phyloP scores from a whole-genome alignment of 1,140 invertebrate genomes.

The Drosophila pseudoobscura region DNA sequence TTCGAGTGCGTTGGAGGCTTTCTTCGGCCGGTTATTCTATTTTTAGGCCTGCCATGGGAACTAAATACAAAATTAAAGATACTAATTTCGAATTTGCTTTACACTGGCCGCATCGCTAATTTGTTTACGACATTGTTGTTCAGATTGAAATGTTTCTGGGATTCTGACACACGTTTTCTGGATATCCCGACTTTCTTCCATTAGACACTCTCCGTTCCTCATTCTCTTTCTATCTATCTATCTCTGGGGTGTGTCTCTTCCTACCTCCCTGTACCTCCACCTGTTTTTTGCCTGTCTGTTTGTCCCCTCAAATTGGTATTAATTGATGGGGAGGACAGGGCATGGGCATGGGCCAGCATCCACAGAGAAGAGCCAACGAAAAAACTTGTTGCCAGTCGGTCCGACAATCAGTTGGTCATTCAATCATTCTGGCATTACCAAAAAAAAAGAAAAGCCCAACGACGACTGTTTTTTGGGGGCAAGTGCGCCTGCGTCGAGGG shows the following conservation, averaged over 20 bases:
- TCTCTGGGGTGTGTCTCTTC: neutral
- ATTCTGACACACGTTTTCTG: neutral
- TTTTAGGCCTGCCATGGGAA: neutral
- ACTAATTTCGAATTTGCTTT: constrained; percentile 32
- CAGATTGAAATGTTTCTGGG: constrained; percentile 2
- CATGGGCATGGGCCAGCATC: constrained; percentile 30
- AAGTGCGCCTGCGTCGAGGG: constrained; percentile 58
- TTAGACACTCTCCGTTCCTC: neutral
- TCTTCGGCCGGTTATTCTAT: constrained; percentile 10
- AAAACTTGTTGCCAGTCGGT: constrained; percentile 66
- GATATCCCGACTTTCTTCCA: neutral
- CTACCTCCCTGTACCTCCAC: constrained; percentile 22
- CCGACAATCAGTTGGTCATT: constrained; percentile 49
- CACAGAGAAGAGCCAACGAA: neutral
- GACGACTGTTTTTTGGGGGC: constrained; percentile 24
- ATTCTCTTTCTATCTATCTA: constrained; percentile 5
- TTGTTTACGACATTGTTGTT: constrained; percentile 49
- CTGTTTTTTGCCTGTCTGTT: constrained; percentile 3
- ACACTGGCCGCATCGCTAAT: constrained; percentile 38
- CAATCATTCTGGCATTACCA: constrained; percentile 40
- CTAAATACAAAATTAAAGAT: neutral
- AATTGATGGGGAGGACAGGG: constrained; percentile 64
- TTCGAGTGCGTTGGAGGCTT: no score
- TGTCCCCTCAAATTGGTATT: constrained; percentile 52
- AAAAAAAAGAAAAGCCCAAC: constrained; percentile 24